Evolutionary conservation across 2,113 vertebrate species (phyloP).

Genomic region (Leucoraja erinaceus): DNA sequence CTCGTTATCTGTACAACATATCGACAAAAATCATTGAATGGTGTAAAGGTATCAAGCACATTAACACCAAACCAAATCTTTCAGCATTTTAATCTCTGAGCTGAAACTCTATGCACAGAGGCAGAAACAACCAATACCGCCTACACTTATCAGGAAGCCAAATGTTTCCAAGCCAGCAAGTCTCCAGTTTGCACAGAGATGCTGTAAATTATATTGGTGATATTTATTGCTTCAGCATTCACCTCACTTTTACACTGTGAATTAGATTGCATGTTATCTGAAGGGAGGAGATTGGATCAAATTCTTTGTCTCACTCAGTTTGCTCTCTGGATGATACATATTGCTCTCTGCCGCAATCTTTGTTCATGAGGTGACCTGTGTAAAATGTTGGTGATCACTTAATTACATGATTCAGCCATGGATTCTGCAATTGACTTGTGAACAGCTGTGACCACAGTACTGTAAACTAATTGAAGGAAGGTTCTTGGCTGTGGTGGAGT

Average conservation of each 20-base stretch:
- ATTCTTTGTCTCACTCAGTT: not conserved
- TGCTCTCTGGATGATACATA: not conserved
- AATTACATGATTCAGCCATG: not conserved
- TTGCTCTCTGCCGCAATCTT: not conserved
- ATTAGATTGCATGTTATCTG: not conserved
- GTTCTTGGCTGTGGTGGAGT: not conserved
- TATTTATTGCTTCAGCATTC: not conserved
- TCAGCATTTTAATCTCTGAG: not conserved
- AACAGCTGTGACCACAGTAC: not conserved
- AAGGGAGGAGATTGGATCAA: not conserved
- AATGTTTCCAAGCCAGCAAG: not conserved
- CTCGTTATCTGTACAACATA: no score
- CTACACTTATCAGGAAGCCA: not conserved
- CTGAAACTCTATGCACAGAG: not conserved
- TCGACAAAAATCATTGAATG: not conserved
- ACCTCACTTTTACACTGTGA: not conserved
- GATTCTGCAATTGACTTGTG: not conserved
- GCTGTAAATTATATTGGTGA: not conserved
- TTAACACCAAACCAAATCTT: not conserved
- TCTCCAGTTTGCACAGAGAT: not conserved
- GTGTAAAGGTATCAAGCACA: not conserved
- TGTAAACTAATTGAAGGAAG: not conserved
- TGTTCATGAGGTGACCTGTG: not conserved
- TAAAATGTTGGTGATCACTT: not conserved
- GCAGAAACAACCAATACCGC: not conserved